Conservation (phyloP, 2,888 invertebrate genomes). For the Drosophila mayaguana region DNA sequence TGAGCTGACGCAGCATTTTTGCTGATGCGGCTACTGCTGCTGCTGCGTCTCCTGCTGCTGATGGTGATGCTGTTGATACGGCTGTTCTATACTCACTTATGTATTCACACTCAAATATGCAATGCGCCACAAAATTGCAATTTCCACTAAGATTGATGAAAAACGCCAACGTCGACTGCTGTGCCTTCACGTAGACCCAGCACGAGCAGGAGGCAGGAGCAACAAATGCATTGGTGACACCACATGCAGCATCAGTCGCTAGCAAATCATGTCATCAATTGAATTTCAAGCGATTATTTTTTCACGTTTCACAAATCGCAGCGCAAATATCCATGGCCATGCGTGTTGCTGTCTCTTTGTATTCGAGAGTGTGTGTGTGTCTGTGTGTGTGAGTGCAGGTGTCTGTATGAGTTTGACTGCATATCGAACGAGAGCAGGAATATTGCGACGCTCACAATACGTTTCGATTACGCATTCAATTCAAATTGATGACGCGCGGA, state of each 20-base stretch:
- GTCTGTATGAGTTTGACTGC: conserved; percentile 37
- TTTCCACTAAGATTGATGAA: conserved; percentile 81
- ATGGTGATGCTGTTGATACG: conserved; percentile 16
- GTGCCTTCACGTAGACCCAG: conserved; percentile 7
- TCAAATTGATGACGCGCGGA: conserved; percentile 67
- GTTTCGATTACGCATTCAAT: conserved; percentile 79
- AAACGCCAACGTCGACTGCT: conserved; percentile 56
- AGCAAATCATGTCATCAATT: conserved; percentile 80
- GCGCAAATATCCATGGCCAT: conserved; percentile 51
- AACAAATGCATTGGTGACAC: conserved; percentile 14
- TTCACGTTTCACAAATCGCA: conserved; percentile 75
- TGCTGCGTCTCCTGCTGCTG: conserved; percentile 15
- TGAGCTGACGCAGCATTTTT: conserved; percentile 45
- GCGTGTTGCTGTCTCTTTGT: conserved; percentile 15
- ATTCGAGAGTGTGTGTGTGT: conserved; percentile 24
- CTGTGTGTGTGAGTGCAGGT: conserved; percentile 14
- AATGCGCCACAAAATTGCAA: conserved; percentile 78
- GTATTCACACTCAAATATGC: conserved; percentile 76
- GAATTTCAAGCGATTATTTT: conserved; percentile 78
- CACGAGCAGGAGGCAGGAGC: conserved; percentile 8
- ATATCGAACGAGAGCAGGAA: conserved; percentile 37
- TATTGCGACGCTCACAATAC: conserved; percentile 61
- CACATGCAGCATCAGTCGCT: conserved; percentile 45
- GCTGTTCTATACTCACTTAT: conserved; percentile 60
- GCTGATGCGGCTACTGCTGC: conserved; percentile 27